phyloP scores from a whole-genome alignment of 2,797 vertebrate genomes.

The Clarias pachynema region DNA sequence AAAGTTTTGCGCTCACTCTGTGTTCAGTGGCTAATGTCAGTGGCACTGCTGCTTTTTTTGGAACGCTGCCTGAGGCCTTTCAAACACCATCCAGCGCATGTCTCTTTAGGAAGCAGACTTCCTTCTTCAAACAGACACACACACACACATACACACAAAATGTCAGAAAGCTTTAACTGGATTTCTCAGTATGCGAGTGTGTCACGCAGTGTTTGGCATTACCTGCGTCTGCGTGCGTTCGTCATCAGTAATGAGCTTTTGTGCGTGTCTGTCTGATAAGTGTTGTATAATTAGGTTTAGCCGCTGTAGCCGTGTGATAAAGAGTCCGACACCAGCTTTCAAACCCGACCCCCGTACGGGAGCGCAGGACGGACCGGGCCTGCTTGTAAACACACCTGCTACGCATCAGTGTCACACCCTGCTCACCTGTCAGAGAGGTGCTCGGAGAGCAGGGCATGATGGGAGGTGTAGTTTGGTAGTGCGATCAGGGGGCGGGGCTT shows the following conservation, averaged over 20 bases:
- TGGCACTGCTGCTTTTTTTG: neutral
- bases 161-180: neutral
- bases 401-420: conserved; percentile 11
- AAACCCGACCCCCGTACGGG: neutral
- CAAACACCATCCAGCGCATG: neutral
- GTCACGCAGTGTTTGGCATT: conserved; percentile 69
- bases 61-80: neutral
- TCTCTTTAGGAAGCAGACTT: neutral
- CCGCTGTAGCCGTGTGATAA: conserved; percentile 80
- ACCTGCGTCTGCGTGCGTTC: conserved; percentile 74
- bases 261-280: conserved; percentile 75
- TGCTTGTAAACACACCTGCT: conserved; percentile 41
- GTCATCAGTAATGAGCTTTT: conserved; percentile 75
- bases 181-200: conserved; percentile 9
- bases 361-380: conserved; percentile 10
- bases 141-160: neutral
- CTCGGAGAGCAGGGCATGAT: conserved; percentile 43
- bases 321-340: conserved; percentile 53
- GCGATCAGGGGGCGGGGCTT: conserved; percentile 29
- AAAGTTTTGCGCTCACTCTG: neutral
- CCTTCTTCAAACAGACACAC: neutral
- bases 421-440: conserved; percentile 51
- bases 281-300: conserved; percentile 80
- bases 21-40: neutral
- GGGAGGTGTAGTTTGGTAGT: conserved; percentile 49